These are phyloP conservation scores for Harpalus rufipes DNA, from an alignment of 2,888 invertebrate species.

Conservation along the genomic window DNA sequence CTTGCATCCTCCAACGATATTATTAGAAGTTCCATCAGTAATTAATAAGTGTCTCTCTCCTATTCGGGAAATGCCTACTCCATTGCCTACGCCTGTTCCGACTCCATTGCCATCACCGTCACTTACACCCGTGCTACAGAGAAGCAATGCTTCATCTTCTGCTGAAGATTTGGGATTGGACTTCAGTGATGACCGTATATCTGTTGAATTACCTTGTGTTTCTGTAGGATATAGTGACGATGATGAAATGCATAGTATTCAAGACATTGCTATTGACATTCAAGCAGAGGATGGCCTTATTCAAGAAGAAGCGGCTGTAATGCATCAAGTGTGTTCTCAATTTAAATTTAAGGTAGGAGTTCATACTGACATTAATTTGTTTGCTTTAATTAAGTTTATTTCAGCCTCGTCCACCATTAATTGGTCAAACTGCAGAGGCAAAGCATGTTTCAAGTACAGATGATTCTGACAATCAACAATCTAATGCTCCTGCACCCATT, in stretches of 20 bases:
- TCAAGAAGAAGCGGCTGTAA: slow-evolving; percentile 76
- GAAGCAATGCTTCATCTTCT: slow-evolving; percentile 76
- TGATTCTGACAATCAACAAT: slow-evolving; percentile 77
- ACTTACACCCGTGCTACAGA: slow-evolving; percentile 83
- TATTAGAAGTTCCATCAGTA: slow-evolving; percentile 87
- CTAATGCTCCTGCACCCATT: slow-evolving; percentile 79
- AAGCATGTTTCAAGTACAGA: slow-evolving; percentile 66
- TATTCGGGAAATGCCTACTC: slow-evolving; percentile 88
- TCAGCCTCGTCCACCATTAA: slow-evolving; percentile 80
- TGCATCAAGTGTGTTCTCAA: slow-evolving; percentile 73
- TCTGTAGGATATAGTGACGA: slow-evolving; percentile 75
- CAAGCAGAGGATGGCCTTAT: slow-evolving; percentile 77
- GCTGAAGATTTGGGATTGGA: slow-evolving; percentile 76
- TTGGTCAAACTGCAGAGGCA: slow-evolving; percentile 72
- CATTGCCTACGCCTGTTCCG: slow-evolving; percentile 86
- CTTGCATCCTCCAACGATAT: slow-evolving; percentile 86
- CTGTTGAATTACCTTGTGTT: slow-evolving; percentile 76
- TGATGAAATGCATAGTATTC: slow-evolving; percentile 74
- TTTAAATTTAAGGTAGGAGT: slow-evolving; percentile 59
- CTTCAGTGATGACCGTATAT: slow-evolving; percentile 78
- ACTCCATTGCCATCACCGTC: slow-evolving; percentile 82
- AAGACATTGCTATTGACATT: slow-evolving; percentile 76
- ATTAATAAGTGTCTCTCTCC: slow-evolving; percentile 89
- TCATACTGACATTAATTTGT: slow-evolving; percentile 3
- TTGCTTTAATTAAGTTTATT: slow-evolving; percentile 70